Evolutionary conservation across 2,888 invertebrate species (phyloP).

Genomic region (Luperina testacea): DNA sequence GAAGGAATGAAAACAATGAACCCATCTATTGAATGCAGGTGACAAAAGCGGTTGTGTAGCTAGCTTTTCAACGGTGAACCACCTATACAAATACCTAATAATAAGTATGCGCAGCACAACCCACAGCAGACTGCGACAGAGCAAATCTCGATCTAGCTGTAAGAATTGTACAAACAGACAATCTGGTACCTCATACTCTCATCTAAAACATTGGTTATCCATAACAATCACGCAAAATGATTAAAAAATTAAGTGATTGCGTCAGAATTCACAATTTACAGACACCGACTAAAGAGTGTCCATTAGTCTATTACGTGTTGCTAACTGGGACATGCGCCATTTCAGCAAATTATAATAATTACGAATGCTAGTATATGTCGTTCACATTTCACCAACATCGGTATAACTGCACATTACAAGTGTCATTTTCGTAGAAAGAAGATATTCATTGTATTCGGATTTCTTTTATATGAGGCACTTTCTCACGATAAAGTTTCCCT

Average conservation of each 20-base stretch:
- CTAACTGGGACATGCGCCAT: slow-evolving; percentile 70
- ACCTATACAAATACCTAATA: slow-evolving; percentile 62
- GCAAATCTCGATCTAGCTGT: slow-evolving; percentile 17
- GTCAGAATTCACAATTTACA: slow-evolving; percentile 54
- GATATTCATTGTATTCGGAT: slow-evolving; percentile 37
- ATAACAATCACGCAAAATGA: slow-evolving; percentile 57
- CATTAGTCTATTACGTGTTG: slow-evolving; percentile 61
- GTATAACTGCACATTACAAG: slow-evolving; percentile 29
- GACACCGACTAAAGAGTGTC: slow-evolving; percentile 55
- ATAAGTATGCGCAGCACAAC: slow-evolving; percentile 52
- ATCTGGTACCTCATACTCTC: neutral
- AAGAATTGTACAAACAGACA: slow-evolving; percentile 12
- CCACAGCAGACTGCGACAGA: slow-evolving; percentile 37
- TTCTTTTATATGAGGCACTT: slow-evolving; percentile 64
- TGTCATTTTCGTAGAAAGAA: slow-evolving; percentile 40
- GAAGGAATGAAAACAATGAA: slow-evolving; percentile 82
- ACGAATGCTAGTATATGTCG: slow-evolving; percentile 48
- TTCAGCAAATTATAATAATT: slow-evolving; percentile 68
- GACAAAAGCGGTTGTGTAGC: slow-evolving; percentile 71
- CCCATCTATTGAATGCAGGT: slow-evolving; percentile 76
- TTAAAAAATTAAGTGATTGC: slow-evolving; percentile 55
- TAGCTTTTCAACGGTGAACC: slow-evolving; percentile 62
- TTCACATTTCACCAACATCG: slow-evolving; percentile 45
- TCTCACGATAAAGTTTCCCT: slow-evolving; percentile 73
- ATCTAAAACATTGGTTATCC: slow-evolving; percentile 22